These are phyloP conservation scores for Nematostella vectensis DNA, from an alignment of 92 coral and sea anemone species.

Conservation along the genomic window DNA sequence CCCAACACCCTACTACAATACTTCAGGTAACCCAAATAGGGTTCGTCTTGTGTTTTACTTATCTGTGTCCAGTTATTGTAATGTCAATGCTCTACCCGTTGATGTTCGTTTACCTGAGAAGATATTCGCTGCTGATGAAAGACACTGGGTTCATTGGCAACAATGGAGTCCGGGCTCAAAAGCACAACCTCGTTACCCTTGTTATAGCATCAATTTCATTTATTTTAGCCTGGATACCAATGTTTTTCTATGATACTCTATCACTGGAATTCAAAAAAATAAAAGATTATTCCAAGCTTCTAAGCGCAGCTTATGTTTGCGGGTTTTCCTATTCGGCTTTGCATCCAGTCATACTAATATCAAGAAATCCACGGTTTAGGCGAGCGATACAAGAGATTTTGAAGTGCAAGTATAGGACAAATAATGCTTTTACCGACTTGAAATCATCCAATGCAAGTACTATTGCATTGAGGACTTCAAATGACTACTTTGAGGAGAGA, in stretches of 20 bases:
- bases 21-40: conserved; percentile 22
- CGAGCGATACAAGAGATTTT: conserved; percentile 64
- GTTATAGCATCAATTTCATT: conserved; percentile 35
- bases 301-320: conserved; percentile 45
- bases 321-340: conserved; percentile 47
- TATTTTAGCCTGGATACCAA: conserved; percentile 68
- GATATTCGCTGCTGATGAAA: conserved; percentile 51
- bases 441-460: conserved; percentile 15
- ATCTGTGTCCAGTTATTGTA: conserved; percentile 31
- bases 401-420: conserved; percentile 33
- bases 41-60: conserved; percentile 27
- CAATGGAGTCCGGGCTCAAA: conserved; percentile 68
- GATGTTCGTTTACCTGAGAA: conserved; percentile 34
- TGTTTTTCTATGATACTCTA: conserved; percentile 29
- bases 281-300: conserved; percentile 16
- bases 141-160: conserved; percentile 67
- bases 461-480: conserved; percentile 19
- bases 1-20: conserved; percentile 22
- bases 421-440: conserved; percentile 12
- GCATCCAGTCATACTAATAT: conserved; percentile 45
- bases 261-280: conserved; percentile 11
- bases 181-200: conserved; percentile 47
- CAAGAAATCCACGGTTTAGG: conserved; percentile 68
- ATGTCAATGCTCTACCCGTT: conserved; percentile 32
- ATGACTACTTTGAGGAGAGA: conserved; percentile 62